Evolutionary conservation across 2,113 vertebrate species (phyloP), one percentile per base, ranked within the genome.

Genomic region (Oncorhynchus nerka): DNA sequence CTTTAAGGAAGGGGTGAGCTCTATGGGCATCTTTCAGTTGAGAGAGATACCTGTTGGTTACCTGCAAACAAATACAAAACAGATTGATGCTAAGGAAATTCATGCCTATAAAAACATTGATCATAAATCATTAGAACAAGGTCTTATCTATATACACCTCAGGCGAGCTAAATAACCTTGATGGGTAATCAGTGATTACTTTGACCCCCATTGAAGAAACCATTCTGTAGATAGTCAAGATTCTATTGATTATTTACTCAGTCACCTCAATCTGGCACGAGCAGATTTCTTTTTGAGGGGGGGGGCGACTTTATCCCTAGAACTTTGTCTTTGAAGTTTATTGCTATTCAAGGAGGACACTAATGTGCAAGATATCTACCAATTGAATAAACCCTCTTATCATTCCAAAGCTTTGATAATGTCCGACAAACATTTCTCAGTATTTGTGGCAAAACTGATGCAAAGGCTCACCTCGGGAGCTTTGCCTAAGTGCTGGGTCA

Each of bases 401-500:
- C 34, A 72, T 57, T 72, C 26, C 24, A 12, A 30, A 30, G 34
- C n/a, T 81, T 78, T 32, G 7, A 65, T 49, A 19, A 32, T 15
- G 67, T 8, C 55, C 1, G 8, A n/a, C n/a, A 62, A n/a, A 15
- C n/a, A 62, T 24, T 57, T 57, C n/a, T 22, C 16, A 24, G n/a
- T 22, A 62, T n/a, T n/a, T 62, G n/a, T 62, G 59, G n/a, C 13
- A 62, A 62, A n/a, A 4, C 5, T 9, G n/a, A 62, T 62, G n/a
- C n/a, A 90, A 81, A 55, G 70, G 77, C 94, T 94, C 87, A 98
- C 98, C 97, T 99, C 98, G 0, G 97, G 96, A 19, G 96, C 75
- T 82, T 99, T 99, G 76, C 97, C 96, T 84, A 98, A 79, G 87
- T 99, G 98, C 87, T 99, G 98, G 0, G 95, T 96, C 67, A 99